Percentiles rank a stretch among this genome's conserved stretches.
Evolutionary conservation across 2,113 vertebrate species (phyloP).

Genomic region (Neotoma lepida): DNA sequence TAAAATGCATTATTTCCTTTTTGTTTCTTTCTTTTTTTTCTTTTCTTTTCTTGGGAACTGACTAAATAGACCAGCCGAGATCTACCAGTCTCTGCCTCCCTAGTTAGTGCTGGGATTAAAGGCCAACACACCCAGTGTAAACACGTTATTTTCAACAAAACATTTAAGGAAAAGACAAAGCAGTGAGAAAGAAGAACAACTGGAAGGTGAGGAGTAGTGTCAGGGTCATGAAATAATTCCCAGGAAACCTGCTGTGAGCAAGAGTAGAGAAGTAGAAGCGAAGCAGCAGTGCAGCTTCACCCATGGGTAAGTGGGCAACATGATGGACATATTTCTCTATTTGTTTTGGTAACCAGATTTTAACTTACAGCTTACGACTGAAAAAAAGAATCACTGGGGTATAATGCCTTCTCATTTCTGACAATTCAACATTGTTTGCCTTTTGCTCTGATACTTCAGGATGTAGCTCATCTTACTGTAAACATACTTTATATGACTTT

Average conservation of each 20-base stretch:
- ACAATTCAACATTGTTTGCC: background rate
- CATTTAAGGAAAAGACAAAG: background rate
- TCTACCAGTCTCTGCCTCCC: background rate
- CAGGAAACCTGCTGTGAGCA: background rate
- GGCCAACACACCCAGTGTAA: background rate
- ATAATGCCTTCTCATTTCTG: background rate
- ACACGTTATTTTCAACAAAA: background rate
- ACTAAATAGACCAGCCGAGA: too few relatives aligned
- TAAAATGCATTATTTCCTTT: background rate
- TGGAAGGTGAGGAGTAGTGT: background rate
- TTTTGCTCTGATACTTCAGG: background rate
- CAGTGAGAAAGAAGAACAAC: background rate
- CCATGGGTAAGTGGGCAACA: fast-evolving
- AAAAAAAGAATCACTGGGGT: background rate
- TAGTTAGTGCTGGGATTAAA: background rate
- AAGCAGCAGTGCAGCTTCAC: fast-evolving
- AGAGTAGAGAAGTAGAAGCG: fast-evolving
- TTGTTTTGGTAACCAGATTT: background rate
- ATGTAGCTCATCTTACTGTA: background rate
- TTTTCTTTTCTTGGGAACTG: too few relatives aligned
- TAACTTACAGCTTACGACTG: background rate
- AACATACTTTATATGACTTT: background rate
- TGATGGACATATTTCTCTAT: background rate
- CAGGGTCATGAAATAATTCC: background rate
- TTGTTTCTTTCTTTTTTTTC: background rate